phyloP scores from a whole-genome alignment of 1,140 invertebrate genomes.

The Hirudo medicinalis region DNA sequence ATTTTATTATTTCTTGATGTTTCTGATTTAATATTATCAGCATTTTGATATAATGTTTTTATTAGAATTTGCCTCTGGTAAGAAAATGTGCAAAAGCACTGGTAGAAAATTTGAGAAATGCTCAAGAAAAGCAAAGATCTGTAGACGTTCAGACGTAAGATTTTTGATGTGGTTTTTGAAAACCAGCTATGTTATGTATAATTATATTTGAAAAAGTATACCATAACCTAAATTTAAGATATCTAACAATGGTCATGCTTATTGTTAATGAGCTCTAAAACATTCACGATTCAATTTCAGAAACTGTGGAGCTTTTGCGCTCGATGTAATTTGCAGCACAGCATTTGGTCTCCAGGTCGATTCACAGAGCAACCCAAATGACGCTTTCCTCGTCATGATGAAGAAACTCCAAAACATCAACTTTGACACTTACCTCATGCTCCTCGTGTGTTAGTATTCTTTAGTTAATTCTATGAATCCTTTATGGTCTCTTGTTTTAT shows the following conservation, averaged over 20 bases:
- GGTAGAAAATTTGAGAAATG: not conserved
- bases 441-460: constrained; percentile 6
- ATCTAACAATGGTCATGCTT: too few species aligned
- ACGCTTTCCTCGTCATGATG: constrained; percentile 33
- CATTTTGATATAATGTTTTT: not conserved
- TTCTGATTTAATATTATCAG: too few species aligned
- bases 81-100: not conserved
- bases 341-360: constrained; percentile 49
- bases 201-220: too few species aligned
- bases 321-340: constrained; percentile 49
- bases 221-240: too few species aligned
- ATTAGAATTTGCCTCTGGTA: constrained; percentile 2
- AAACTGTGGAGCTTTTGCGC: constrained; percentile 40
- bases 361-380: constrained; percentile 42
- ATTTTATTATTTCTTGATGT: not conserved
- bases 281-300: not conserved
- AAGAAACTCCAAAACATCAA: constrained; percentile 25
- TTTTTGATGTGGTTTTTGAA: too few species aligned
- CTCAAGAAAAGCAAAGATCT: too few species aligned
- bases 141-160: too few species aligned
- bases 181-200: too few species aligned
- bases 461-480: too few species aligned
- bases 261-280: too few species aligned
- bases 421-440: not conserved
- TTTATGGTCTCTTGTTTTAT: too few species aligned